Base-by-base conservation (phyloP, 2,797 vertebrate species). In the Antennarius maculatus region DNA sequence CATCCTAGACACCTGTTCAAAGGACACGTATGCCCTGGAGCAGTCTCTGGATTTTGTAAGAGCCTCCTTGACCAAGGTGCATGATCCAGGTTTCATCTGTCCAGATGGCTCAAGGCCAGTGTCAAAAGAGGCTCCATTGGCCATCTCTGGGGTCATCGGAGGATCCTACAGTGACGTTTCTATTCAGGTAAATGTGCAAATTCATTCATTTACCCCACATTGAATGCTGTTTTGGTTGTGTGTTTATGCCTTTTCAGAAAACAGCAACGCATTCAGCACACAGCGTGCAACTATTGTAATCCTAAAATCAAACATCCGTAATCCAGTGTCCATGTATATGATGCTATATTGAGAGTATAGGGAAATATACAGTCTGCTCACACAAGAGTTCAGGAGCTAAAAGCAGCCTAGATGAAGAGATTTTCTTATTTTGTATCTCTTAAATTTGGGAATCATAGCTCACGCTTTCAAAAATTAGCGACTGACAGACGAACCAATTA, bases 91-190 rank as follows among this genome's bases (percentile, higher is more conserved):
- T 69, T 98, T 98, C 88, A 95, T 98, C 77, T 99, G 98, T 80
- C 96, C 98, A 0, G 98, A 99, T 0, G 98, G 97, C 58, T 98
- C 98, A 57, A 96, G 97, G 0, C 97, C 97, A 0, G 90, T 98
- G 79, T 97, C 97, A 0, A 95, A 96, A 0, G 97, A 98, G 0
- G 92, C 96, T 14, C 95, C 97, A 0, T 94, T 96, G 0, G 96
- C 97, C 70, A 97, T 99, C 89, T 96, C 96, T 0, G 98, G 97
- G 0, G 97, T 99, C 80, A 98, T 99, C 0, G 98, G 98, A 3
- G 98, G 98, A 18, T 99, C 98, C 60, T 99, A 99, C 93, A 99
- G 98, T 3, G 97, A 99, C 0, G 97, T 99, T 53, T 99, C 98
- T 66, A 99, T 99, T 80, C 98, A 99, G 96, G 98, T 99, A 93